Percentiles rank a stretch among this genome's conserved stretches.
phyloP scores from a whole-genome alignment of 1,140 invertebrate species.

The Drosophila pseudoananassae region DNA sequence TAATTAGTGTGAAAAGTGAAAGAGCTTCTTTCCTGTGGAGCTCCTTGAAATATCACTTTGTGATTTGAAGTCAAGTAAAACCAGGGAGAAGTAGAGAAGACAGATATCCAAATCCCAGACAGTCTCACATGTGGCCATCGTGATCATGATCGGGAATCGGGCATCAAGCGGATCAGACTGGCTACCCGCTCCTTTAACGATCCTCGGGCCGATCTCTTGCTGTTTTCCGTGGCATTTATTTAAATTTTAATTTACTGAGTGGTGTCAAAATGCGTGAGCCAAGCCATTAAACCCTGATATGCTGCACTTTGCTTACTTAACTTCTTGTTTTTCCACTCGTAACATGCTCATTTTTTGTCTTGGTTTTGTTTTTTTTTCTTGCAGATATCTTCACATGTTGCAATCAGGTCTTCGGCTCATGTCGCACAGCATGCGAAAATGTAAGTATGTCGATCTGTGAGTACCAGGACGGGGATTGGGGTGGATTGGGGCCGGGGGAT shows the following conservation, averaged over 20 bases:
- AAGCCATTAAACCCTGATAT: conserved; percentile 57
- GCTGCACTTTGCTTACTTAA: conserved; percentile 50
- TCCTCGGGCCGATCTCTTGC: conserved; percentile 10
- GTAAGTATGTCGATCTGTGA: conserved; percentile 59
- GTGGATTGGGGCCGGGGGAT: conserved; percentile 4
- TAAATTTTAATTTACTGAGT: conserved; percentile 57
- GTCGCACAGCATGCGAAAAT: conserved; percentile 83
- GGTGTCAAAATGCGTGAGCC: conserved; percentile 70
- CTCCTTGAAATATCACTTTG: not conserved
- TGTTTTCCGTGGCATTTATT: conserved; percentile 47
- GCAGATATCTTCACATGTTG: conserved; percentile 82
- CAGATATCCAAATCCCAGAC: conserved; percentile 15
- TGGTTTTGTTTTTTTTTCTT: conserved; percentile 48
- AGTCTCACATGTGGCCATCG: conserved; percentile 53
- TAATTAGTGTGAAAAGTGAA: conserved; percentile 50
- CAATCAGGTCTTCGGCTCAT: conserved; percentile 80
- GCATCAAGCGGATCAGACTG: conserved; percentile 14
- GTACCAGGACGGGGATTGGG: not conserved
- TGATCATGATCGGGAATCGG: conserved; percentile 14
- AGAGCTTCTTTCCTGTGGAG: not conserved
- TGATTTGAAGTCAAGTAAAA: conserved; percentile 9
- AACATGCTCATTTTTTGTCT: conserved; percentile 37
- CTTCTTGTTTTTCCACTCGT: conserved; percentile 28
- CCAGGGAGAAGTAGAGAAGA: not conserved
- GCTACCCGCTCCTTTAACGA: conserved; percentile 44